A percentile compares a stretch with the other conserved stretches of the same genome.
Conservation (phyloP, 2,113 vertebrate species). For the Gasterosteus aculeatus region DNA sequence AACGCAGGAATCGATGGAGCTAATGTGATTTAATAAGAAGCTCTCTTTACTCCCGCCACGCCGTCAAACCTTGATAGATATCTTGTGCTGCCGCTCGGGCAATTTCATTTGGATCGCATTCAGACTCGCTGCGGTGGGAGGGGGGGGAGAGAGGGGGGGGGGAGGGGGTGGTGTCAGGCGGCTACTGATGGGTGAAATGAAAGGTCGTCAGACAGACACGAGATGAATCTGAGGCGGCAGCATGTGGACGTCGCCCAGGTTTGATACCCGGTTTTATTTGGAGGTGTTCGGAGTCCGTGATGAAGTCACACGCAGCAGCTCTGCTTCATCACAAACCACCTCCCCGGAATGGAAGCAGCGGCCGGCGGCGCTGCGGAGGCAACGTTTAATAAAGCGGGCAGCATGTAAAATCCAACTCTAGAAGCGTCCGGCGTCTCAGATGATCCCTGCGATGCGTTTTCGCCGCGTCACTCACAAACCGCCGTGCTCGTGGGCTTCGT, state of each 20-base stretch:
- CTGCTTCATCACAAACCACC: background rate
- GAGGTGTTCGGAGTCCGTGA: too few species aligned
- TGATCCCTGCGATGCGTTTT: background rate
- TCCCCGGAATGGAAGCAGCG: too few species aligned
- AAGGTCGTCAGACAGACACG: background rate
- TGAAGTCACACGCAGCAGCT: background rate
- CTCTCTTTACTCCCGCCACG: constrained; percentile 66
- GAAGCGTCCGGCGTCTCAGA: too few species aligned
- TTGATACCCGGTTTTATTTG: background rate
- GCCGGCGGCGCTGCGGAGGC: background rate
- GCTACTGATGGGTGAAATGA: constrained; percentile 19
- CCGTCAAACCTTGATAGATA: constrained; percentile 73
- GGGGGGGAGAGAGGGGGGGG: constrained; percentile 1
- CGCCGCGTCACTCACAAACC: background rate
- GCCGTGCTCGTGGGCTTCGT: background rate
- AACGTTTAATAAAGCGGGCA: background rate
- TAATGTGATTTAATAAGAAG: constrained; percentile 82
- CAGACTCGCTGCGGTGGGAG: constrained; percentile 46
- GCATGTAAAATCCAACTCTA: too few species aligned
- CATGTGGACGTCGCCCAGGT: background rate
- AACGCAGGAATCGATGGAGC: constrained; percentile 74
- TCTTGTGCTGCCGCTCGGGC: constrained; percentile 67
- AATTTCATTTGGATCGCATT: constrained; percentile 80
- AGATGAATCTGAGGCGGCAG: background rate
- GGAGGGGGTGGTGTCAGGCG: background rate